Conservation (phyloP, 35 echinoderm and acorn worm species). For the Nesometra sesokonis region DNA sequence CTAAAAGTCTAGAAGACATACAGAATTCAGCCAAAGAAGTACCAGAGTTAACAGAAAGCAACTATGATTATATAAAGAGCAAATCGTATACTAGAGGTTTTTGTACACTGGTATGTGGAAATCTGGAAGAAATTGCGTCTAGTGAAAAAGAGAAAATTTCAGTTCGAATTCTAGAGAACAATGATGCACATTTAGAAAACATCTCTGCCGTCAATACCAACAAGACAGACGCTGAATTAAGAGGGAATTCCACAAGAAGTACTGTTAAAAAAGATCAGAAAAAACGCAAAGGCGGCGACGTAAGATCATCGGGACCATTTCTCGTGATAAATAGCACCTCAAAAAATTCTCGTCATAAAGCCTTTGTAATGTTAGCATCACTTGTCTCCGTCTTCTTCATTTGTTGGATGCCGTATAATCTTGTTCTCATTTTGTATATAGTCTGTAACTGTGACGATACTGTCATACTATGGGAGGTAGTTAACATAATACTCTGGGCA, state of each 20-base stretch:
- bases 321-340: not conserved
- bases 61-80: too few species aligned
- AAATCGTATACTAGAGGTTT: too few species aligned
- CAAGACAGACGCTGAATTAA: not conserved
- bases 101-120: too few species aligned
- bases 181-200: not conserved
- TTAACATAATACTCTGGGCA: not conserved
- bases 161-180: too few species aligned
- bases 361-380: constrained; percentile 15
- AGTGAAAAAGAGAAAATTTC: too few species aligned
- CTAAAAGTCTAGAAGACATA: not conserved
- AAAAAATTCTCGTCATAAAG: constrained; percentile 6
- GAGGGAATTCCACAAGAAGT: too few species aligned
- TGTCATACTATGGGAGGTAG: not conserved
- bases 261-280: not conserved
- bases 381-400: constrained; percentile 27
- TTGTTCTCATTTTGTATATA: too few species aligned
- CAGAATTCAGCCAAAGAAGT: not conserved
- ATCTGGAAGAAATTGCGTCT: too few species aligned
- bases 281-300: not conserved
- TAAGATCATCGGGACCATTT: not conserved
- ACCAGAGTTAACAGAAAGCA: not conserved
- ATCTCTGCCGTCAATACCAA: not conserved
- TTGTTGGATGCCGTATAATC: constrained; percentile 39
- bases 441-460: too few species aligned